A percentile compares a stretch with the other conserved stretches of the same genome.
These are phyloP conservation scores for Lamellibrachia luymesi DNA, from an alignment of 1,140 invertebrate species.

Conservation along the genomic window DNA sequence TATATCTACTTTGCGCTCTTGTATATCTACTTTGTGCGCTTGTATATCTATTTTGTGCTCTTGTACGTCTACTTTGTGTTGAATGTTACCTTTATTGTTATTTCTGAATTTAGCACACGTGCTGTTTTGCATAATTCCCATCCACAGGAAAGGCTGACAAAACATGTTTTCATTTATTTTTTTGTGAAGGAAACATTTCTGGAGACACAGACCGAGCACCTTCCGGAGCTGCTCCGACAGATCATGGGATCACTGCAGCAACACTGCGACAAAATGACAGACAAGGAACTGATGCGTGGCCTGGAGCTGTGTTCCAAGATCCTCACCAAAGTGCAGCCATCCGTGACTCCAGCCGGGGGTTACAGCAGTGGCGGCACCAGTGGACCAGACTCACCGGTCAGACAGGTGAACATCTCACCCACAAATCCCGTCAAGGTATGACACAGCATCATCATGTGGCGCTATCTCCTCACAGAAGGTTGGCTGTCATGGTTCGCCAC, in stretches of 20 bases:
- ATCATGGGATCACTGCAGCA: conserved; percentile 64
- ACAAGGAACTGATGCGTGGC: conserved; percentile 66
- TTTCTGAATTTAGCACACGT: conserved; percentile 16
- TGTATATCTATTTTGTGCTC: background rate
- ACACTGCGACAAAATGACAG: conserved; percentile 63
- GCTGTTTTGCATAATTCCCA: conserved; percentile 4
- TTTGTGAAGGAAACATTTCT: conserved; percentile 68
- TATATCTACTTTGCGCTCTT: background rate
- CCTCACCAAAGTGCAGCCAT: conserved; percentile 73
- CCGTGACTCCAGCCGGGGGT: conserved; percentile 50
- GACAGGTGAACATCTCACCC: background rate
- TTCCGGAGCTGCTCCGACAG: conserved; percentile 71
- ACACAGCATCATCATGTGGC: no score
- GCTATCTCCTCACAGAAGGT: no score
- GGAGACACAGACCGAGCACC: conserved; percentile 77
- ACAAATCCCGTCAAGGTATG: background rate
- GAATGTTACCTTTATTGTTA: conserved; percentile 15
- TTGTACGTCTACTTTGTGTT: background rate
- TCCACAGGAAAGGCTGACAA: background rate
- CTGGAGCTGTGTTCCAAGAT: conserved; percentile 74
- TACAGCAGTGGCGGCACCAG: conserved; percentile 19
- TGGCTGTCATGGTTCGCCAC: no score
- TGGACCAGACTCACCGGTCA: background rate
- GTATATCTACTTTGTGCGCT: background rate
- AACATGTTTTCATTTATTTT: background rate